phyloP scores from a whole-genome alignment of 2,888 invertebrate species.

The Anthophora plumipes region DNA sequence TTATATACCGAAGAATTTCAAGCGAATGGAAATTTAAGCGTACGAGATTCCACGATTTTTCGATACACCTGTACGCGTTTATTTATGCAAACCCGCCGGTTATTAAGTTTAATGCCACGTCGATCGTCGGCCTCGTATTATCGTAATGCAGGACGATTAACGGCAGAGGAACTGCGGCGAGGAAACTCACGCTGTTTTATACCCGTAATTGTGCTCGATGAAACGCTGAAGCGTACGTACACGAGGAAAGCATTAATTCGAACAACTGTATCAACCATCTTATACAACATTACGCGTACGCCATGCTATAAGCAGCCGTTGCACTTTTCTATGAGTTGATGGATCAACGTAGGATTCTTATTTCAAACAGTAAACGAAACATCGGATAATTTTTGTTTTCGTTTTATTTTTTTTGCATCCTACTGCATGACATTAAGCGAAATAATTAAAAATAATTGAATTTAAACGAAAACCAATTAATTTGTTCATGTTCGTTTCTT shows the following conservation, averaged over 20 bases:
- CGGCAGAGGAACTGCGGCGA: conserved; percentile 26
- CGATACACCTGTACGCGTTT: background rate
- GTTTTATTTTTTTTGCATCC: background rate
- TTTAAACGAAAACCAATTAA: too few species aligned
- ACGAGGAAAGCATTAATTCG: conserved; percentile 9
- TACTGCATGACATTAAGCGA: too few species aligned
- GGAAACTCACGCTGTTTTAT: conserved; percentile 44
- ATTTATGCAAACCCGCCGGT: conserved; percentile 15
- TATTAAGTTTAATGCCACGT: conserved; percentile 21
- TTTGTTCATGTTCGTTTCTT: too few species aligned
- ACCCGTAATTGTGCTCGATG: conserved; percentile 21
- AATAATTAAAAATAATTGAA: too few species aligned
- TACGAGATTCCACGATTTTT: conserved; percentile 9
- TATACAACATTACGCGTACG: conserved; percentile 7
- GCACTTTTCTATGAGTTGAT: background rate
- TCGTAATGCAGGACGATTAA: conserved; percentile 52
- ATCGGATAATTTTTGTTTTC: background rate
- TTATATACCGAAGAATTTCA: background rate
- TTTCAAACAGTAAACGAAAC: background rate
- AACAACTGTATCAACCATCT: conserved; percentile 23
- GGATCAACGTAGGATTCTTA: background rate
- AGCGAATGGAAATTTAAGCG: background rate
- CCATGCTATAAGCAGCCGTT: background rate
- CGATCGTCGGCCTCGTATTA: conserved; percentile 30
- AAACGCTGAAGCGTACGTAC: conserved; percentile 3